Evolutionary conservation across 2,888 invertebrate genomes (phyloP), one percentile per base, ranked within the genome.

Genomic region (Apamea monoglypha): DNA sequence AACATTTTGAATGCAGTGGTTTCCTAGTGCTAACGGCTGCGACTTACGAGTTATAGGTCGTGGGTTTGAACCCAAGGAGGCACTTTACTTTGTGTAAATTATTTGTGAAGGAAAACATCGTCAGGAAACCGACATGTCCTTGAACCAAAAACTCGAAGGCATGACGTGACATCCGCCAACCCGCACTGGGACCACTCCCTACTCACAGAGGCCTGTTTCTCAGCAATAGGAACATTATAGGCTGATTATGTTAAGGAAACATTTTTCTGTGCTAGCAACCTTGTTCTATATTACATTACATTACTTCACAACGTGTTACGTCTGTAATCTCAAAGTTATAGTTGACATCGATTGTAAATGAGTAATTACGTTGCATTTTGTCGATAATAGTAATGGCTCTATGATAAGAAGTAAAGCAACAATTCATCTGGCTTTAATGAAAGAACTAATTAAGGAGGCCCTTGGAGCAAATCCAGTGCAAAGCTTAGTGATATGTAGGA

Each of bases 321-420:
- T 73, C 32, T 61, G 40, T 80, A 59, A 80, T 80, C 56, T 47
- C 29, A 21, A 71, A 67, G 44, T 29, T 50, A 56, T 21, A 50
- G 36, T 40, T 50, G 16, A 40, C 29, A 47, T 29, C 59, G 47
- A 59, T 56, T 66, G 70, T 70, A 29, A 71, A 66, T 66, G 14
- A 71, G 36, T 68, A 68, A 47, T 66, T 21, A 78, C 32, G 56
- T 70, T 50, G 25, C 53, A 61, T 40, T 76, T 68, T 29, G 32
- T 47, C 74, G 80, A 80, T 73, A 73, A 2, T 18, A 40, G 36
- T 63, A 32, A 59, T 56, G 29, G 63, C 8, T 75, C 16, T 12
- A 25, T 74, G 63, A 53, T 80, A 56, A 74, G 29, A 74, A 36
- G 14, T 10, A 36, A 21, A 10, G 14, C 18, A 63, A 18, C 47